Conservation (phyloP, 2,888 invertebrate genomes). For the Priocnemis perturbator region DNA sequence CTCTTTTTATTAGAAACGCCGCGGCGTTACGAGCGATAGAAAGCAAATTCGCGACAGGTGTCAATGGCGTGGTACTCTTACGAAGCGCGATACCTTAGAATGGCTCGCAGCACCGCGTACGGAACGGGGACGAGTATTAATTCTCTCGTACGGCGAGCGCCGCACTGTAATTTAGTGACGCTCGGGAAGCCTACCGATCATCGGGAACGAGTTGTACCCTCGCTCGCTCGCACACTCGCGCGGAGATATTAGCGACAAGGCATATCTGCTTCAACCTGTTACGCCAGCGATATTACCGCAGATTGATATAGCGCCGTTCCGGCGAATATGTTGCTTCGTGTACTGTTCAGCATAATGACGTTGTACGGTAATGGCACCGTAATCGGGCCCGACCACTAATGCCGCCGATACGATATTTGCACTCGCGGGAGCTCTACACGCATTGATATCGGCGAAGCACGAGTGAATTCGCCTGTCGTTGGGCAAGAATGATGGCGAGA, state of each 20-base stretch:
- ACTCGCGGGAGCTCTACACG: slow-evolving; percentile 40
- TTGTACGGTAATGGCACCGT: slow-evolving; percentile 57
- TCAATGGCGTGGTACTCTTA: slow-evolving; percentile 27
- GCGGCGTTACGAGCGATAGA: slow-evolving; percentile 21
- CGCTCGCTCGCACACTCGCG: slow-evolving; percentile 31
- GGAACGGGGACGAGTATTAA: slow-evolving; percentile 37
- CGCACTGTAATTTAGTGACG: slow-evolving; percentile 50
- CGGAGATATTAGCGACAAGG: slow-evolving; percentile 58
- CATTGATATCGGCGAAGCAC: no score
- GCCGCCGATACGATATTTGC: slow-evolving; percentile 54
- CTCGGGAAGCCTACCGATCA: slow-evolving; percentile 45
- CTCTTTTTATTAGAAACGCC: slow-evolving; percentile 2
- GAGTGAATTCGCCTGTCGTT: no score
- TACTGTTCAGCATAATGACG: slow-evolving; percentile 56
- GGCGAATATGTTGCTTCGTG: slow-evolving; percentile 54
- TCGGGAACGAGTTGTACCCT: slow-evolving; percentile 43
- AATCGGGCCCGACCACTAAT: slow-evolving; percentile 56
- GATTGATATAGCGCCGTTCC: slow-evolving; percentile 55
- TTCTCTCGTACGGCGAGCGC: slow-evolving; percentile 20
- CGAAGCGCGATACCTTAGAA: background rate
- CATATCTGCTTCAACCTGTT: slow-evolving; percentile 57
- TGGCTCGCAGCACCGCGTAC: slow-evolving; percentile 19
- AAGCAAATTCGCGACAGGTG: slow-evolving; percentile 38
- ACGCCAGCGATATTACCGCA: slow-evolving; percentile 50
- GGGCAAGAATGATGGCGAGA: no score